These are phyloP conservation scores for Huso huso DNA, from an alignment of 2,797 vertebrate genomes.

Conservation along the genomic window DNA sequence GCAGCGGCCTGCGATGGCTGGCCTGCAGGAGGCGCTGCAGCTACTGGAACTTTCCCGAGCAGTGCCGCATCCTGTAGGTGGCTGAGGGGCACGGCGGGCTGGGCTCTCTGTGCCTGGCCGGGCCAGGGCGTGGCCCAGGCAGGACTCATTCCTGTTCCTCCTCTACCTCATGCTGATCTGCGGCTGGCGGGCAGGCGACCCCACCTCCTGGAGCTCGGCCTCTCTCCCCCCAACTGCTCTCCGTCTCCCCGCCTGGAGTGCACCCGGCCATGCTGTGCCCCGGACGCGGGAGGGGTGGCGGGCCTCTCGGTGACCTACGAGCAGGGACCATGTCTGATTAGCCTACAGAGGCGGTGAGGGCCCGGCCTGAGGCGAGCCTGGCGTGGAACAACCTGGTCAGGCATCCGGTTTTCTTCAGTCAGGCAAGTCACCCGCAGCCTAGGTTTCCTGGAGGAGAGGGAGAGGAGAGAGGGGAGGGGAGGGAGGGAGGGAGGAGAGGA, in stretches of 20 bases:
- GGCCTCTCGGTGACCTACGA: conserved; percentile 61
- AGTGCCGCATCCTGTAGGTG: conserved; percentile 86
- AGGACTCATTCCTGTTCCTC: too few species aligned
- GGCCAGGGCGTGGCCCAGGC: conserved; percentile 19
- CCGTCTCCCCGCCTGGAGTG: conserved; percentile 81
- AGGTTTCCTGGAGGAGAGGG: conserved; percentile 40
- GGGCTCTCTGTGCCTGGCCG: conserved; percentile 54
- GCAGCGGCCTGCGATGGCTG: conserved; percentile 71
- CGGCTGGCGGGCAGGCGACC: conserved; percentile 77
- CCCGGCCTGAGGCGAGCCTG: conserved; percentile 55
- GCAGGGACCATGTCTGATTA: conserved; percentile 81
- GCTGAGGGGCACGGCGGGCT: conserved; percentile 78
- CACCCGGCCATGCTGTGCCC: conserved; percentile 86
- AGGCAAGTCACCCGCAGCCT: conserved; percentile 46
- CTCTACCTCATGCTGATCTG: conserved; percentile 72
- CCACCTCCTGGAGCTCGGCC: conserved; percentile 81
- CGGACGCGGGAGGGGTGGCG: conserved; percentile 56
- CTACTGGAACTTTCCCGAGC: conserved; percentile 90
- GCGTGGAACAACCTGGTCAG: conserved; percentile 80
- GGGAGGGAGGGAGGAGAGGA: neutral
- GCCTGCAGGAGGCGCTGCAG: conserved; percentile 87
- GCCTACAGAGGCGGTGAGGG: conserved; percentile 55
- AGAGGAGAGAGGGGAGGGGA: neutral
- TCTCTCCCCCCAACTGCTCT: conserved; percentile 73
- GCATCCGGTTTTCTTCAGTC: conserved; percentile 80